phyloP scores from a whole-genome alignment of 2,113 vertebrate species.

The Hylia prasina region DNA sequence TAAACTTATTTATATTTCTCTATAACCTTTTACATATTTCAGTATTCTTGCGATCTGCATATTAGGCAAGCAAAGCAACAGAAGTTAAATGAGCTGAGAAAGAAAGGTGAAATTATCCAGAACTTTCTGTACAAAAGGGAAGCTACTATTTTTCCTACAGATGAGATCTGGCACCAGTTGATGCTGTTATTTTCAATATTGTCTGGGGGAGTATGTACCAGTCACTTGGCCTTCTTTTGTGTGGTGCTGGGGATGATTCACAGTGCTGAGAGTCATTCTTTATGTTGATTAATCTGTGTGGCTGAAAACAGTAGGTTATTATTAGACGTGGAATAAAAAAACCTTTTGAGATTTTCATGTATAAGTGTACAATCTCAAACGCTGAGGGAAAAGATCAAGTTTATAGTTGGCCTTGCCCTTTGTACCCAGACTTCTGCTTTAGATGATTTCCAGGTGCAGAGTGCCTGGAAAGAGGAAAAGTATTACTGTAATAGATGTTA shows the following conservation, averaged over 20 bases:
- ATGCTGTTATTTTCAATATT: constrained; percentile 61
- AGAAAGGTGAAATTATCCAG: not conserved
- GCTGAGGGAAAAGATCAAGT: not conserved
- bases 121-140: not conserved
- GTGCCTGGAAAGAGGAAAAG: not conserved
- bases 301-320: constrained; percentile 49
- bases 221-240: constrained; percentile 47
- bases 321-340: not conserved
- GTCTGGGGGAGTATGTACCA: constrained; percentile 53
- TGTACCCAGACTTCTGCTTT: not conserved
- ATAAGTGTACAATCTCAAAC: not conserved
- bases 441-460: not conserved
- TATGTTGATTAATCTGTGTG: constrained; percentile 45
- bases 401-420: not conserved
- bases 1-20: not conserved
- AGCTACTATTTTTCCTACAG: not conserved
- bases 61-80: not conserved
- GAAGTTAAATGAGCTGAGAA: not conserved
- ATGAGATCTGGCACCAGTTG: constrained; percentile 35
- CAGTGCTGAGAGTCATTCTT: constrained; percentile 29
- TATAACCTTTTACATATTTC: not conserved
- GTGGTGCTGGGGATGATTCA: constrained; percentile 55
- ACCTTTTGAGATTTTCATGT: not conserved
- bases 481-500: not conserved
- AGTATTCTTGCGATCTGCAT: not conserved